Evolutionary conservation across 2,888 invertebrate species (phyloP).

Genomic region (Incurvaria masculella): DNA sequence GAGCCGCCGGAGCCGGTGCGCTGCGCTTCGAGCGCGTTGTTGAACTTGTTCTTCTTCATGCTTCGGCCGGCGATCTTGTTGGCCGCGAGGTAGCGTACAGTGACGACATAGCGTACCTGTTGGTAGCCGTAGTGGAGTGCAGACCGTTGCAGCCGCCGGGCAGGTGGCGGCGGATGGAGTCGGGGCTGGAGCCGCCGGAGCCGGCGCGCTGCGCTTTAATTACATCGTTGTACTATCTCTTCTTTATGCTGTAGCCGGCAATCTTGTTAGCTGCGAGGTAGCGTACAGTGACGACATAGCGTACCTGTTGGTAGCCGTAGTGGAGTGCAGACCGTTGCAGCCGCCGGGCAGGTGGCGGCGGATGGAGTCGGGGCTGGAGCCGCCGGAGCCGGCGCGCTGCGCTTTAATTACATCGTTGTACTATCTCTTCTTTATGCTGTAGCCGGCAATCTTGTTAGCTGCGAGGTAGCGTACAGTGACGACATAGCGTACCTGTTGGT

Average conservation of each 20-base stretch:
- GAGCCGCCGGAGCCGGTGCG: constrained; percentile 72
- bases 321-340: constrained; percentile 79
- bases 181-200: constrained; percentile 74
- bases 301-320: constrained; percentile 69
- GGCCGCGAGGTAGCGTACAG: constrained; percentile 76
- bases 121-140: constrained; percentile 72
- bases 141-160: constrained; percentile 78
- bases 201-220: constrained; percentile 65
- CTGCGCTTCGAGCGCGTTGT: constrained; percentile 66
- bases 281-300: too few relatives aligned
- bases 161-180: constrained; percentile 65
- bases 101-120: constrained; percentile 51
- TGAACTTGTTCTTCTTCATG: constrained; percentile 67
- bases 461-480: too few relatives aligned
- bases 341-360: constrained; percentile 66
- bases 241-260: constrained; percentile 60
- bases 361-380: constrained; percentile 75
- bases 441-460: constrained; percentile 72
- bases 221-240: constrained; percentile 70
- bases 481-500: constrained; percentile 76
- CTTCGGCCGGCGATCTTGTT: constrained; percentile 71
- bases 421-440: constrained; percentile 64
- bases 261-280: constrained; percentile 81
- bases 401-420: constrained; percentile 67
- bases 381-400: constrained; percentile 67